A percentile compares a stretch with the other conserved stretches of the same genome.
phyloP scores from a whole-genome alignment of 2,113 vertebrate species.

The Xiphophorus couchianus region DNA sequence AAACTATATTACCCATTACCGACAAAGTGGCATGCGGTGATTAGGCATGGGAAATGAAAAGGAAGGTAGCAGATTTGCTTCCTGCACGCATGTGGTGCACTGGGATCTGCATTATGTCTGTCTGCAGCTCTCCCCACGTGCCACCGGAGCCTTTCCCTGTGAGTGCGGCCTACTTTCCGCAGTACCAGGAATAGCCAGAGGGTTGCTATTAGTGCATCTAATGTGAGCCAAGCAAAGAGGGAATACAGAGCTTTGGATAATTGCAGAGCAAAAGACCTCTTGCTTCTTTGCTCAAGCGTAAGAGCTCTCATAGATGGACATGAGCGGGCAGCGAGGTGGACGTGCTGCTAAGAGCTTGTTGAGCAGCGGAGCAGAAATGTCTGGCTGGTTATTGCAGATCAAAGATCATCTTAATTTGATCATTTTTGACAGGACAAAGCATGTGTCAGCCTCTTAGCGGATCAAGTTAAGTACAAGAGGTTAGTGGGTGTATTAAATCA shows the following conservation, averaged over 20 bases:
- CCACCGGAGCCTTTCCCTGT: constrained; percentile 70
- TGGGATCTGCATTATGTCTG: constrained; percentile 57
- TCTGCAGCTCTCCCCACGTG: constrained; percentile 53
- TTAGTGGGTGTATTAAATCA: constrained; percentile 40
- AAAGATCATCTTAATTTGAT: constrained; percentile 64
- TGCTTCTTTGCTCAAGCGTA: constrained; percentile 39
- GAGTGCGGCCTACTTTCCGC: constrained; percentile 78
- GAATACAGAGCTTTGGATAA: constrained; percentile 73
- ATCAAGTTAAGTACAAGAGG: constrained; percentile 26
- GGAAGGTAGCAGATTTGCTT: constrained; percentile 14
- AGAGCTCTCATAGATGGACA: constrained; percentile 1
- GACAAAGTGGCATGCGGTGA: constrained; percentile 1
- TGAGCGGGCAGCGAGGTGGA: constrained; percentile 8
- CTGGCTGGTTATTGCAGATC: constrained; percentile 13
- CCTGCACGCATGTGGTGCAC: constrained; percentile 16
- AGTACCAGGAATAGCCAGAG: constrained; percentile 79
- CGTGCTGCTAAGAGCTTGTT: neutral
- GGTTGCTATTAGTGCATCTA: constrained; percentile 72
- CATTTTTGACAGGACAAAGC: constrained; percentile 43
- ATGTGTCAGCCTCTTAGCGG: constrained; percentile 31
- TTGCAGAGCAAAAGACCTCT: constrained; percentile 58
- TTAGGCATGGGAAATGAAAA: constrained; percentile 25
- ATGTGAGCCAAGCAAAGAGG: constrained; percentile 77
- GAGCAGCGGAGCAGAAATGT: constrained; percentile 11
- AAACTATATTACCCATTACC: constrained; percentile 2